Base-by-base conservation (phyloP, 2,797 vertebrate species). In the Petrocephalus schoutedeni region DNA sequence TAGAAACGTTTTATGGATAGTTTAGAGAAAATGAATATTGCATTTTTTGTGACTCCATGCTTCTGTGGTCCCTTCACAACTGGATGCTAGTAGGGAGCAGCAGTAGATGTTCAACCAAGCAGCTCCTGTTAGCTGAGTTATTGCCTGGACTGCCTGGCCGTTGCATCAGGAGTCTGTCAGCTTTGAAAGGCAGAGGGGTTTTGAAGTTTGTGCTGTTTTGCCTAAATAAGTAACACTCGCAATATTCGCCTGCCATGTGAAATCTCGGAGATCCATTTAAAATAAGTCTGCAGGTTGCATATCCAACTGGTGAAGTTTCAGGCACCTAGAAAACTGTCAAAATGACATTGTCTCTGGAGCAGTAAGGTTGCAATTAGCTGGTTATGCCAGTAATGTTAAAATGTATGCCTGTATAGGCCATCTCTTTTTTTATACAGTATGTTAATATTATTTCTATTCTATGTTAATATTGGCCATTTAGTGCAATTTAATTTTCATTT, bases 111-210 rank as follows among this genome's bases (percentile, higher is more conserved):
- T 80, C 64, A 16, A 32, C 64, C 64, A 71, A 36, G 28, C 28
- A 71, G 28, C 64, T 4, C 28, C 64, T 71, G 64, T 71, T 71
- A 71, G 74, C 36, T 49, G 41, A n/a, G 4, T 77, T 80, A 80
- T 80, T 80, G 74, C 74, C n/a, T 49, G 74, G 74, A 80, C 32
- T 80, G 74, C 45, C 36, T 49, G 0, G 7, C 14, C 74, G 45
- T 80, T 80, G 74, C 74, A 80, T 80, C 74, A 80, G 16, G 41
- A 80, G 32, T 45, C 41, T 80, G 74, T 80, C 74, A 80, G 74
- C 41, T 41, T 80, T 41, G 74, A 80, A 80, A 80, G 32, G 74
- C 19, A 7, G 41, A 41, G 45, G 74, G 41, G 41, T 8, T 80
- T n/a, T 45, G 71, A 77, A 77, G 71, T 77, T n/a, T n/a, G 74